phyloP scores from a whole-genome alignment of 2,888 invertebrate genomes.

The Nephrotoma appendiculata region DNA sequence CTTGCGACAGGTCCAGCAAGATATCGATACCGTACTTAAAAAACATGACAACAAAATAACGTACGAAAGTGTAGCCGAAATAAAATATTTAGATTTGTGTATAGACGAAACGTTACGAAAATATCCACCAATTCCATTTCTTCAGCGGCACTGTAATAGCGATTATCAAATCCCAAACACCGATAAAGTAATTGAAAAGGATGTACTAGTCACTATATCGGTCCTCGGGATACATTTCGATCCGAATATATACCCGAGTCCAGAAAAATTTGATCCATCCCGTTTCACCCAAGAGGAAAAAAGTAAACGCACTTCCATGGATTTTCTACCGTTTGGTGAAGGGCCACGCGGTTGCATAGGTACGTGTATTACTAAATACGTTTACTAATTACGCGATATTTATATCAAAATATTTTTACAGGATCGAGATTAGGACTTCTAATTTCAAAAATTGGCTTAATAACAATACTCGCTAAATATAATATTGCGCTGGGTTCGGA shows the following conservation, averaged over 20 bases:
- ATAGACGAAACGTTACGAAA: constrained; percentile 1
- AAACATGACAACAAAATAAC: background rate
- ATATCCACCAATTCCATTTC: constrained; percentile 6
- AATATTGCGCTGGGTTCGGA: background rate
- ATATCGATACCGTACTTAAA: background rate
- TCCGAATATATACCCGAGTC: constrained; percentile 6
- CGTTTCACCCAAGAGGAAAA: background rate
- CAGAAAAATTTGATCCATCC: constrained; percentile 5
- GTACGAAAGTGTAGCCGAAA: background rate
- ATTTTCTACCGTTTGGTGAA: constrained; percentile 8
- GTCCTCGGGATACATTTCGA: constrained; percentile 6
- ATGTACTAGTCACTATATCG: constrained; percentile 1
- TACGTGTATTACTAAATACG: background rate
- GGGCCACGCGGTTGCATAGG: constrained; percentile 8
- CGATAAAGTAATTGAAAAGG: constrained; percentile 1
- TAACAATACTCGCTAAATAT: background rate
- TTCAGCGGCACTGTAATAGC: constrained; percentile 7
- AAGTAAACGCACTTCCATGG: background rate
- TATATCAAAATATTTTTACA: background rate
- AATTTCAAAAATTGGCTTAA: background rate
- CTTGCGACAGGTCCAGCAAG: background rate
- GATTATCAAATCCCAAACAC: background rate
- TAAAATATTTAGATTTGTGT: constrained; percentile 1
- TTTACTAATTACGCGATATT: background rate
- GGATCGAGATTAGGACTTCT: background rate